A percentile compares a stretch with the other conserved stretches of the same genome.
These are phyloP conservation scores for Matsumurasca onukii DNA, from an alignment of 1,140 invertebrate species.

Conservation along the genomic window DNA sequence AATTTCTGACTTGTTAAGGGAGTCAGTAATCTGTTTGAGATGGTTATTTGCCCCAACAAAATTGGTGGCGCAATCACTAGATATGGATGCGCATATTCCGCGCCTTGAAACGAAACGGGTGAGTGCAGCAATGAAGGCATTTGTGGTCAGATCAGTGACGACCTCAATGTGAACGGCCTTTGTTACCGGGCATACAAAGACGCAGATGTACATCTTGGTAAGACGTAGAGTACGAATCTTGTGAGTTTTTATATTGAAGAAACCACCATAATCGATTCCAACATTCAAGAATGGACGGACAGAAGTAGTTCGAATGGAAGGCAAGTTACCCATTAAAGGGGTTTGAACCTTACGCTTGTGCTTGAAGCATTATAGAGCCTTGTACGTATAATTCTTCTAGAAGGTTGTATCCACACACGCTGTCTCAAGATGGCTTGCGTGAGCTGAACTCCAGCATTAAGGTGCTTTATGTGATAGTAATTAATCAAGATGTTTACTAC, in stretches of 20 bases:
- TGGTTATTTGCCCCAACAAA: neutral
- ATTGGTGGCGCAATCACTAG: slow-evolving; percentile 17
- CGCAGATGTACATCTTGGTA: slow-evolving; percentile 47
- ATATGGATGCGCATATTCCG: slow-evolving; percentile 34
- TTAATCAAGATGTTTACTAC: neutral
- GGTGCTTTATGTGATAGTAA: neutral
- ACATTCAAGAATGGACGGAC: neutral
- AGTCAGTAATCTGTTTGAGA: neutral
- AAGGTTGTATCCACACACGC: neutral
- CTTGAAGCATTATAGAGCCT: neutral
- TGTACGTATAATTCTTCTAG: neutral
- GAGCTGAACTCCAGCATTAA: neutral
- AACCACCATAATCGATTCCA: neutral
- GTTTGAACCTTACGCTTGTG: neutral
- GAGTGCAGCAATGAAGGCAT: slow-evolving; percentile 47
- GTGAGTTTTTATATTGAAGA: neutral
- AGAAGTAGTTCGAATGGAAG: neutral
- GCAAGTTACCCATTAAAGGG: neutral
- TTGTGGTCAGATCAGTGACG: slow-evolving; percentile 45
- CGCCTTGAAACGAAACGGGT: slow-evolving; percentile 46
- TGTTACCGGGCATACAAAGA: slow-evolving; percentile 49
- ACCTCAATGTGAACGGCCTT: slow-evolving; percentile 49
- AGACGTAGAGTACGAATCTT: slow-evolving; percentile 32
- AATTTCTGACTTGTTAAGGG: neutral
- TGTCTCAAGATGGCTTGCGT: neutral